Evolutionary conservation across 2,113 vertebrate species (phyloP).

Genomic region (Pao palembangensis): DNA sequence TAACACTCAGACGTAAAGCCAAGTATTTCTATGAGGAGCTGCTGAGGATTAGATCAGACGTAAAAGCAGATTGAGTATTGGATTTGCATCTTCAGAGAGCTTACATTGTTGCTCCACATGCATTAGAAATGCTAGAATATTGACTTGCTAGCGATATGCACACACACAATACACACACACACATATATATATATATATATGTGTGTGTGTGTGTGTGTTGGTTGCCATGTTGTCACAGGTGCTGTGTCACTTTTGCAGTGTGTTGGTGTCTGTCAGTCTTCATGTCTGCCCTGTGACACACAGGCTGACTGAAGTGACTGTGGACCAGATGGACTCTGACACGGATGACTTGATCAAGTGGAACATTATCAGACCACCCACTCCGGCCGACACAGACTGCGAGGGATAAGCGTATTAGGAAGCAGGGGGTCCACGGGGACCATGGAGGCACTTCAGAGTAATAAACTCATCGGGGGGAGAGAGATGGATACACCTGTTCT

Average conservation of each 20-base stretch:
- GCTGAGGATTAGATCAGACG: too few relatives aligned
- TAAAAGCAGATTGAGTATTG: too few relatives aligned
- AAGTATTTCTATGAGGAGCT: too few relatives aligned
- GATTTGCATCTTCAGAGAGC: too few relatives aligned
- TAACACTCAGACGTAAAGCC: too few relatives aligned
- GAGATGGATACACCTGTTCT: slow-evolving; percentile 72
- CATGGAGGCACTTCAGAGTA: slow-evolving; percentile 67
- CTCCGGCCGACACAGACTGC: slow-evolving; percentile 67
- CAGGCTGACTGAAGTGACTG: slow-evolving; percentile 51
- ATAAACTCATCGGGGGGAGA: slow-evolving; percentile 69
- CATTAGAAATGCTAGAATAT: too few relatives aligned
- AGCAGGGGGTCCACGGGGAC: slow-evolving; percentile 61
- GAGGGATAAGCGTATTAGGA: slow-evolving; percentile 69
- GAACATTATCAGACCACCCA: slow-evolving; percentile 68
- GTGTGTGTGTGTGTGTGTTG: too few relatives aligned
- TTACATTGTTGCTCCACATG: too few relatives aligned
- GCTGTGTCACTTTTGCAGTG: slow-evolving; percentile 28
- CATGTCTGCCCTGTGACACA: slow-evolving; percentile 46
- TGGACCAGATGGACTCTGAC: slow-evolving; percentile 68
- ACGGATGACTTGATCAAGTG: slow-evolving; percentile 68
- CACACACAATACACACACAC: too few relatives aligned
- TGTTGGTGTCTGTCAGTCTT: slow-evolving; percentile 34
- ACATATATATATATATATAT: too few relatives aligned
- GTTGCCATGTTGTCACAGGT: slow-evolving; percentile 4
- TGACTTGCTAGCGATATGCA: too few relatives aligned